phyloP scores from a whole-genome alignment of 2,888 invertebrate genomes.

The Hemicrepidius hirtus region DNA sequence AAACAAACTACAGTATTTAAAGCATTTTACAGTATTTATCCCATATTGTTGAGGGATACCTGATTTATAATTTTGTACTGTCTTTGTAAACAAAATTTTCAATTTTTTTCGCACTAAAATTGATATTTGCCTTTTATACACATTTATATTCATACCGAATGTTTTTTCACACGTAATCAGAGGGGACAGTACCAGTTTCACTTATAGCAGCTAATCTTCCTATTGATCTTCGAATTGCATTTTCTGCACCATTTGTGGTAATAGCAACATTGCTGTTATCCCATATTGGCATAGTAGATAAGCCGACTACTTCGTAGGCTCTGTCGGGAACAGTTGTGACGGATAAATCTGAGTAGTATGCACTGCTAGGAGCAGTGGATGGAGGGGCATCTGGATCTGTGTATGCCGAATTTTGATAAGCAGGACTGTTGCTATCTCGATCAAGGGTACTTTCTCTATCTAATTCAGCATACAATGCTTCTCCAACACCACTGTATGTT shows the following conservation, averaged over 20 bases:
- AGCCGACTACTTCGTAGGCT: slow-evolving; percentile 78
- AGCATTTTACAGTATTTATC: too few species aligned
- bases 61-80: slow-evolving; percentile 34
- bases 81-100: neutral
- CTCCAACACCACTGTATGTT: slow-evolving; percentile 75
- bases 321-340: slow-evolving; percentile 74
- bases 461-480: slow-evolving; percentile 82
- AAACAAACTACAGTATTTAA: too few species aligned
- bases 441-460: slow-evolving; percentile 74
- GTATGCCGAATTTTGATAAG: slow-evolving; percentile 84
- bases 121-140: slow-evolving; percentile 27
- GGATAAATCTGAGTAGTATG: slow-evolving; percentile 83
- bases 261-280: slow-evolving; percentile 64
- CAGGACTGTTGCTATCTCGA: slow-evolving; percentile 73
- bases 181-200: slow-evolving; percentile 76
- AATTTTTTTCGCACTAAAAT: slow-evolving; percentile 11
- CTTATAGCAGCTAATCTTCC: slow-evolving; percentile 75
- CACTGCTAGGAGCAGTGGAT: slow-evolving; percentile 82
- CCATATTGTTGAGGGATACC: too few species aligned
- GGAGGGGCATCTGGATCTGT: slow-evolving; percentile 76
- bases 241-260: slow-evolving; percentile 63
- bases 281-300: slow-evolving; percentile 74
- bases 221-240: slow-evolving; percentile 69
- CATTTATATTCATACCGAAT: neutral
- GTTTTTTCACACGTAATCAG: slow-evolving; percentile 74